Evolutionary conservation across 1,140 invertebrate species (phyloP), one percentile per base, ranked within the genome.

Genomic region (Dufourea novaeangliae): DNA sequence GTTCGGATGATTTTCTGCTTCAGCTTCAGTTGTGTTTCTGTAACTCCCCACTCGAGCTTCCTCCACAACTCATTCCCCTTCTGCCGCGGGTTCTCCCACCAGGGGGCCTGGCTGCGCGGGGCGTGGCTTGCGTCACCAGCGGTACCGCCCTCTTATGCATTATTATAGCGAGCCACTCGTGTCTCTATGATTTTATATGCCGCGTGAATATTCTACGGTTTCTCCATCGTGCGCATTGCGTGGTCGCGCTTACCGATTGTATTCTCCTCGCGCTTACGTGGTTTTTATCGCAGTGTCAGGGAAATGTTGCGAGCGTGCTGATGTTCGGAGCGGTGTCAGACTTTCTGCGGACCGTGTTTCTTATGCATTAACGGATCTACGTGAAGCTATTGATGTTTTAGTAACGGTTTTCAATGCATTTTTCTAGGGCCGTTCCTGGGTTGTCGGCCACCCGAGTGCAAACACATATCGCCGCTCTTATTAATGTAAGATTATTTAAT

Each of bases 141-240:
- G 32, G 69, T 66, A 63, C 89, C 91, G 88, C 91, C 91, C 86
- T 88, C 91, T 92, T 92, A 92, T 92, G 91, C 91, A 92, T 92
- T 92, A 92, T 92, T 91, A 92, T 92, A 90, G 80, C 87, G 78
- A 84, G 86, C 79, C 78, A 86, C 85, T 86, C 85, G 85, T 85
- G 86, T 86, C 85, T 88, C 89, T 92, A 91, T 91, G 90, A 92
- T 91, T 91, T 92, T 91, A 91, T 91, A 90, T 90, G 88, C 86
- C 86, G 85, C 83, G 82, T 86, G 86, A 88, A 90, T 90, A 89
- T 89, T 90, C 83, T 50, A 85, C 84, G 78, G 63, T 27, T 54
- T 68, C 68, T 64, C 87, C 83, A 85, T 83, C 80, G 81, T 75
- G 82, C 70, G 37, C 32, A 25, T 27, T 11, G 37, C 62, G 50